Percentiles rank a stretch among this genome's conserved stretches.
Conservation (phyloP, 2,888 invertebrate species). For the Lasioglossum calceatum region DNA sequence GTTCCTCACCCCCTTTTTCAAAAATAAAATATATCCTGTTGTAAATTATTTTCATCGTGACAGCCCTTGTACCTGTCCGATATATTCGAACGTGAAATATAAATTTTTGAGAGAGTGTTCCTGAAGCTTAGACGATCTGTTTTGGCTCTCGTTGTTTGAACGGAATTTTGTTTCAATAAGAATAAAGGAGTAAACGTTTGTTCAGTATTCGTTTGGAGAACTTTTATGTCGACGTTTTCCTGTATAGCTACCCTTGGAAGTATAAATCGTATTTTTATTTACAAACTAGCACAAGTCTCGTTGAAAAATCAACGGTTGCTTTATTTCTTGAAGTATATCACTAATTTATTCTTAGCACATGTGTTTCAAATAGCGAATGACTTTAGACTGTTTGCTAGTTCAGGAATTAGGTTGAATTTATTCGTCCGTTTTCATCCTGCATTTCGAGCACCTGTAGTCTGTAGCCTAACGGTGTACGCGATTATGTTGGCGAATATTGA, state of each 20-base stretch:
- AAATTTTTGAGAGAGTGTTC: background rate
- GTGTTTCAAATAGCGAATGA: no score
- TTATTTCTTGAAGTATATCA: no score
- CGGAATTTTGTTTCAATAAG: background rate
- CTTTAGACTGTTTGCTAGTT: no score
- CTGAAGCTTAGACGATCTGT: background rate
- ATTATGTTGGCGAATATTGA: background rate
- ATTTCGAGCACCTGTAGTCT: background rate
- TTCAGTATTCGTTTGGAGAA: background rate
- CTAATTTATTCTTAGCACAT: no score
- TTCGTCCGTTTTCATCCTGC: background rate
- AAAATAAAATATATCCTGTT: constrained; percentile 13
- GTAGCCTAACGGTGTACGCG: background rate
- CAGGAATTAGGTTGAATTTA: no score
- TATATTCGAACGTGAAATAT: background rate
- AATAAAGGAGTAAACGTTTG: background rate
- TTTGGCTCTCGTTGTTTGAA: background rate
- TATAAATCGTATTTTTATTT: background rate
- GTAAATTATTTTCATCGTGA: constrained; percentile 3
- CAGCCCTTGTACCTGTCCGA: background rate
- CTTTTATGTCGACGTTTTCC: background rate
- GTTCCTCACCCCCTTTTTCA: background rate
- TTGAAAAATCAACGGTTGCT: no score
- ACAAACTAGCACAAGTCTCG: background rate
- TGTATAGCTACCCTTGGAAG: background rate